phyloP scores from a whole-genome alignment of 1,140 invertebrate species.

The Drosophila sp. region DNA sequence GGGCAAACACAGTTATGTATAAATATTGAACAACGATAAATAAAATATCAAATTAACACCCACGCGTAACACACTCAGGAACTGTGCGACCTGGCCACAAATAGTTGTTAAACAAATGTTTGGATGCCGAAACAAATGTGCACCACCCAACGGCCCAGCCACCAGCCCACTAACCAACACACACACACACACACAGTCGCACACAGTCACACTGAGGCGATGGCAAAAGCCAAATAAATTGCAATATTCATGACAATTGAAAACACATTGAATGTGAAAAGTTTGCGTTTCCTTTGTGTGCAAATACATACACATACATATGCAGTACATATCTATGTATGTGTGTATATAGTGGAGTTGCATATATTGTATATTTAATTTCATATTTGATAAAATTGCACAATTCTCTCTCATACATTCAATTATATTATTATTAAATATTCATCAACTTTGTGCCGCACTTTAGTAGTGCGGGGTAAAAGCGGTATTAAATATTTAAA shows the following conservation, averaged over 20 bases:
- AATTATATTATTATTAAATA: constrained; percentile 62
- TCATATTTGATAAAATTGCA: constrained; percentile 44
- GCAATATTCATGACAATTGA: constrained; percentile 79
- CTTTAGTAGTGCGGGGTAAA: constrained; percentile 26
- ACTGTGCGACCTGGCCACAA: constrained; percentile 52
- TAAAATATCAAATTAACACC: constrained; percentile 82
- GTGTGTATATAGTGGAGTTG: constrained; percentile 27
- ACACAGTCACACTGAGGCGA: constrained; percentile 23
- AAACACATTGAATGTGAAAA: constrained; percentile 57
- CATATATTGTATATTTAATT: constrained; percentile 63
- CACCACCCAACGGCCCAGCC: not conserved
- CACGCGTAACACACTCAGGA: constrained; percentile 19
- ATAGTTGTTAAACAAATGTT: constrained; percentile 65
- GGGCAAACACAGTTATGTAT: constrained; percentile 71
- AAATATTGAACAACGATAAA: constrained; percentile 78
- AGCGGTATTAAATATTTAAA: constrained; percentile 59
- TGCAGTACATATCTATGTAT: constrained; percentile 8
- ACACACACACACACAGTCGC: constrained; percentile 22
- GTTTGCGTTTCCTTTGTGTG: constrained; percentile 72
- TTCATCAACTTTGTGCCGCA: constrained; percentile 32
- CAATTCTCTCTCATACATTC: constrained; percentile 41
- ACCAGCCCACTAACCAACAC: not conserved
- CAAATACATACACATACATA: constrained; percentile 39
- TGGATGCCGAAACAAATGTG: constrained; percentile 42
- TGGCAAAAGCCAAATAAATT: constrained; percentile 74